These are phyloP conservation scores for Phymastichus coffea DNA, from an alignment of 1,140 invertebrate genomes.

Conservation along the genomic window DNA sequence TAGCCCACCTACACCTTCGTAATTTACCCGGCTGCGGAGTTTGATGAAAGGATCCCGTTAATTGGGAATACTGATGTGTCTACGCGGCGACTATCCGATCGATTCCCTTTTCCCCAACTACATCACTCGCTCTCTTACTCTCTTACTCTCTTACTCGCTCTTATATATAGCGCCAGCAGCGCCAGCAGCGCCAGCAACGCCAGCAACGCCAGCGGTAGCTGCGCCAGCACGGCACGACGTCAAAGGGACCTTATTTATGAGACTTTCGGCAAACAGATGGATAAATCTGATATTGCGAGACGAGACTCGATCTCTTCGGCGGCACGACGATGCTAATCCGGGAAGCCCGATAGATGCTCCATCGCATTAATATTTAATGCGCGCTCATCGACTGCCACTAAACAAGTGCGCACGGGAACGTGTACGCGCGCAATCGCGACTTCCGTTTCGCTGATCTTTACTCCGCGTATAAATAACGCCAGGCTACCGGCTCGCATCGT, in stretches of 20 bases:
- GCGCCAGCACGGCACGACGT: constrained; percentile 50
- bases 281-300: constrained; percentile 54
- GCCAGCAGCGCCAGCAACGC: no score
- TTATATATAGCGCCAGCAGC: no score
- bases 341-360: constrained; percentile 16
- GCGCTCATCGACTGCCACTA: no score
- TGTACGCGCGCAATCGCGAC: no score
- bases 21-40: background rate
- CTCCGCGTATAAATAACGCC: no score
- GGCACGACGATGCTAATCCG: constrained; percentile 34
- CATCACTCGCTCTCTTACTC: background rate
- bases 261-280: constrained; percentile 58
- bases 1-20: background rate
- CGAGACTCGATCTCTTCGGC: constrained; percentile 17
- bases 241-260: constrained; percentile 59
- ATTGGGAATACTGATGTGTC: constrained; percentile 54
- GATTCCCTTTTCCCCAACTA: constrained; percentile 40
- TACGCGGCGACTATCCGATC: constrained; percentile 45
- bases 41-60: constrained; percentile 41
- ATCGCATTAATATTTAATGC: constrained; percentile 20
- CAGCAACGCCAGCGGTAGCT: no score
- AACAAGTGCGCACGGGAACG: no score
- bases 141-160: constrained; percentile 18
- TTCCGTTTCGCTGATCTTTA: no score
- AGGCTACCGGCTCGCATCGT: no score